phyloP scores from a whole-genome alignment of 2,888 invertebrate genomes.

The Eupithecia exiguata region DNA sequence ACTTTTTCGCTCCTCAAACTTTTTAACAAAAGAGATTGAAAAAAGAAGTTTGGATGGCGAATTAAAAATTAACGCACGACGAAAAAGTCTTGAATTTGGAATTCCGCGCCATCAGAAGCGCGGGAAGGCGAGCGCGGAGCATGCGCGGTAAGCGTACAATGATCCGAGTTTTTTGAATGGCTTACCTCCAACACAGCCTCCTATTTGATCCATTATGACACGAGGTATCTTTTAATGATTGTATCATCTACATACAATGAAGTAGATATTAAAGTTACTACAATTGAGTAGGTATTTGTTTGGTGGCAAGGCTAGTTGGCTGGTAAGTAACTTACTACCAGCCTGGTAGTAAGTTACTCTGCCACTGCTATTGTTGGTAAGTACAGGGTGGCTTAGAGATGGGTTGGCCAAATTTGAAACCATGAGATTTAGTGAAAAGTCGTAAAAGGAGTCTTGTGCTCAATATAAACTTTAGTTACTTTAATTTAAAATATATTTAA shows the following conservation, averaged over 20 bases:
- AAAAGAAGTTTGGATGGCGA: not conserved
- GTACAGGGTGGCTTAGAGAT: too few relatives aligned
- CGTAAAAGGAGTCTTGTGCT: too few relatives aligned
- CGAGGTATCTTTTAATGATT: conserved; percentile 49
- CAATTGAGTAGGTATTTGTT: too few relatives aligned
- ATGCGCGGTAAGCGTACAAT: conserved; percentile 71
- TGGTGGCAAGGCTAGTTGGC: conserved; percentile 8
- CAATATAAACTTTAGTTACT: too few relatives aligned
- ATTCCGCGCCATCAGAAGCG: conserved; percentile 63
- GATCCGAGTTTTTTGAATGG: conserved; percentile 62
- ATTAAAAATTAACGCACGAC: not conserved
- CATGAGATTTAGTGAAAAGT: too few relatives aligned
- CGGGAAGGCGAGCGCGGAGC: conserved; percentile 69
- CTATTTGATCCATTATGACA: conserved; percentile 43
- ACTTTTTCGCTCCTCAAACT: not conserved
- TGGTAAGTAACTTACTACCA: too few relatives aligned
- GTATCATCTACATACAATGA: conserved; percentile 36
- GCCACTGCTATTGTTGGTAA: too few relatives aligned
- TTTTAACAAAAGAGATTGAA: not conserved
- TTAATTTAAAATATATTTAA: too few relatives aligned
- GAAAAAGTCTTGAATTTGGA: conserved; percentile 44
- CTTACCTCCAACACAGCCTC: conserved; percentile 66
- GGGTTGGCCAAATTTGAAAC: too few relatives aligned
- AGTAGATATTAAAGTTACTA: not conserved
- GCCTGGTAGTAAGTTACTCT: too few relatives aligned